Conservation (phyloP, 2,888 invertebrate genomes). For the Agonopterix heracliana region DNA sequence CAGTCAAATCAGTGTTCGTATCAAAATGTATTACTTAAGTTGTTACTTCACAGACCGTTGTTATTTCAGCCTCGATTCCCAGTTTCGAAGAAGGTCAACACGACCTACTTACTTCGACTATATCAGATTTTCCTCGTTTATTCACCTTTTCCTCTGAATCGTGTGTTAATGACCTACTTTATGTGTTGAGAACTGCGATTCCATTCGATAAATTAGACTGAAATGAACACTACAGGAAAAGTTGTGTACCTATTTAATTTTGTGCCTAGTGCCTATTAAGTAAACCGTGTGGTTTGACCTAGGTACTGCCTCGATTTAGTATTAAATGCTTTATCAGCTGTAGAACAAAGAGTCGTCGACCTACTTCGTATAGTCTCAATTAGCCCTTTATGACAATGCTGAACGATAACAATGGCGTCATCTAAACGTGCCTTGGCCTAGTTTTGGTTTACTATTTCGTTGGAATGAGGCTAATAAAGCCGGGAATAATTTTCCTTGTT, state of each 20-base stretch:
- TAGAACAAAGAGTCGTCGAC: slow-evolving; percentile 64
- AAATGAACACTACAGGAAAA: neutral
- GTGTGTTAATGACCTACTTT: slow-evolving; percentile 65
- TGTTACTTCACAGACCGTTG: slow-evolving; percentile 19
- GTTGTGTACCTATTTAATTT: neutral
- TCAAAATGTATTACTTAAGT: neutral
- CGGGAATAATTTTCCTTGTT: slow-evolving; percentile 14
- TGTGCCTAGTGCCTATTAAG: neutral
- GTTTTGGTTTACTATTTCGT: slow-evolving; percentile 30
- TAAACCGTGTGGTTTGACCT: neutral
- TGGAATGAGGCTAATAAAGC: slow-evolving; percentile 33
- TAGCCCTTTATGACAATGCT: slow-evolving; percentile 40
- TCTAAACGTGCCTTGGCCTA: slow-evolving; percentile 52
- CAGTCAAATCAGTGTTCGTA: no score
- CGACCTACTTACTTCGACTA: slow-evolving; percentile 47
- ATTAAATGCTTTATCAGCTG: slow-evolving; percentile 28
- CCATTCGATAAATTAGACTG: neutral
- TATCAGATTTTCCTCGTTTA: slow-evolving; percentile 56
- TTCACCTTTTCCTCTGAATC: slow-evolving; percentile 48
- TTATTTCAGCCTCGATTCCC: slow-evolving; percentile 45
- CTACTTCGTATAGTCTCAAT: slow-evolving; percentile 46
- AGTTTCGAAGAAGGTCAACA: slow-evolving; percentile 22
- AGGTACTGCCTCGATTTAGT: slow-evolving; percentile 15
- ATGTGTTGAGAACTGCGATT: slow-evolving; percentile 6
- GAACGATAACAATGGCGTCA: slow-evolving; percentile 45